Evolutionary conservation across 1,140 invertebrate species (phyloP).

Genomic region (Paraescarpia echinospica): DNA sequence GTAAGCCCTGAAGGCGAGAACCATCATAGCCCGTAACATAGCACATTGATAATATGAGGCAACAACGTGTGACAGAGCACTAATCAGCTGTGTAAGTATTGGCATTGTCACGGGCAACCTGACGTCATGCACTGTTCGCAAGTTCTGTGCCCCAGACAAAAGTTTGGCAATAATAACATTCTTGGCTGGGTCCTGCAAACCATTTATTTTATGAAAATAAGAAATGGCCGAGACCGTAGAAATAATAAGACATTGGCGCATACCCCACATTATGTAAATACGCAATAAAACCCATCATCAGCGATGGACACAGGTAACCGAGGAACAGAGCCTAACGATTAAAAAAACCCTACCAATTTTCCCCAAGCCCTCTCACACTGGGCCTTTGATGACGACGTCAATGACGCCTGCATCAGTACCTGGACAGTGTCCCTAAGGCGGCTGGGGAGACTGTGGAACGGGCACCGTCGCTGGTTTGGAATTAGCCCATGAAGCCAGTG

Average conservation of each 20-base stretch:
- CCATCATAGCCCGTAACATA: background rate
- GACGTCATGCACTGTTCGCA: background rate
- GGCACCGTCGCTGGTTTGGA: background rate
- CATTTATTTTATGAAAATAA: background rate
- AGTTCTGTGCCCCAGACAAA: background rate
- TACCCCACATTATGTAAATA: background rate
- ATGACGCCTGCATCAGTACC: too few relatives aligned
- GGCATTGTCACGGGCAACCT: background rate
- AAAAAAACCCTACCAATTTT: background rate
- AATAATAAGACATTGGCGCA: background rate
- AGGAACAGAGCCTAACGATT: background rate
- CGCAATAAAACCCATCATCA: background rate
- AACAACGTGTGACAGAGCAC: background rate
- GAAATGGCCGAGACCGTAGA: background rate
- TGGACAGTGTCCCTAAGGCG: too few relatives aligned
- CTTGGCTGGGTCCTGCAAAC: background rate
- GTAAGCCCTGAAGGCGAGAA: background rate
- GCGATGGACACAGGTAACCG: background rate
- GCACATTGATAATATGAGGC: background rate
- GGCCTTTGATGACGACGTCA: too few relatives aligned
- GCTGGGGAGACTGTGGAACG: background rate
- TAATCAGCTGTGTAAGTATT: background rate
- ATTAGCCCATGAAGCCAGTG: background rate
- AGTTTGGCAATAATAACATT: background rate
- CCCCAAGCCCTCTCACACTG: background rate